Evolutionary conservation across 1,140 invertebrate genomes (phyloP).

Genomic region (Pseudomyrmex dendroicus): DNA sequence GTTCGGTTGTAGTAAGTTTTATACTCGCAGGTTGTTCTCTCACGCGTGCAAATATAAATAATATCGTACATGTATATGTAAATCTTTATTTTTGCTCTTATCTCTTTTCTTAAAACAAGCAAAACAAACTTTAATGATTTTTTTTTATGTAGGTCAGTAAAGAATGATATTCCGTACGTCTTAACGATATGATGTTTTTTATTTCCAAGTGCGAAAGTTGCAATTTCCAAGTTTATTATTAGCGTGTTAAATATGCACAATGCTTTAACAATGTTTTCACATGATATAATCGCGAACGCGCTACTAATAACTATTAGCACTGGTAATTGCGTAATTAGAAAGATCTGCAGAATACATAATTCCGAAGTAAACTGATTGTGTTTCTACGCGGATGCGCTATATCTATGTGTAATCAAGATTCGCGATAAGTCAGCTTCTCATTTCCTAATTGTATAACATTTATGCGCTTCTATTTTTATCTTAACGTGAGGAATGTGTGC

Average conservation of each 20-base stretch:
- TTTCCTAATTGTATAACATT: constrained; percentile 66
- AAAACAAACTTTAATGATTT: background rate
- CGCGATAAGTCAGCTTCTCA: constrained; percentile 51
- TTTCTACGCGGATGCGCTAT: constrained; percentile 1
- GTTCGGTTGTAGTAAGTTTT: constrained; percentile 1
- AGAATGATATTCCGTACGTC: background rate
- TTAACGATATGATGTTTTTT: background rate
- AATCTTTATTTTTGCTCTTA: background rate
- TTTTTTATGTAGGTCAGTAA: background rate
- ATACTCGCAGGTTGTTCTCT: background rate
- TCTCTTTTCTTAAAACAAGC: background rate
- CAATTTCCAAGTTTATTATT: background rate
- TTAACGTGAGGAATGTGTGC: background rate
- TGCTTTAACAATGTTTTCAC: constrained; percentile 14
- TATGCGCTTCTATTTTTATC: constrained; percentile 48
- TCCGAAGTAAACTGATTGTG: constrained; percentile 41
- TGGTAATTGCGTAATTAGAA: constrained; percentile 38
- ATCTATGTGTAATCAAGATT: constrained; percentile 45
- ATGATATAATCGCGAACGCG: constrained; percentile 17
- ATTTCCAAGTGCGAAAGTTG: background rate
- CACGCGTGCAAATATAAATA: background rate
- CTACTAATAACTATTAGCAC: constrained; percentile 36
- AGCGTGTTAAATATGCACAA: constrained; percentile 11
- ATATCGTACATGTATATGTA: background rate
- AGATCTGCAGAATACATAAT: constrained; percentile 26